phyloP scores from a whole-genome alignment of 2,888 invertebrate species.

The Drosophila gaucha region DNA sequence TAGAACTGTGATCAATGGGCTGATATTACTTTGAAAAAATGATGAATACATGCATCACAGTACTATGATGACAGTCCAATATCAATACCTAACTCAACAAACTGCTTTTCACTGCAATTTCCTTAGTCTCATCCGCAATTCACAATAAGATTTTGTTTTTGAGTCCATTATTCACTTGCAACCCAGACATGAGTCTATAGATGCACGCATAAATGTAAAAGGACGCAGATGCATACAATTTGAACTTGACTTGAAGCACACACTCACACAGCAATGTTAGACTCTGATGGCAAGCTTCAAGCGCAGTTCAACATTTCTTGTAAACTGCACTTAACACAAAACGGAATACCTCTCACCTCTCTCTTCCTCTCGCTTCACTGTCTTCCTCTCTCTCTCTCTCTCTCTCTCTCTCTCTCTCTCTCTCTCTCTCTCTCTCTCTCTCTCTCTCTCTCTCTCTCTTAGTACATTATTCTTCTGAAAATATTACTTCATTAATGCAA shows the following conservation, averaged over 20 bases:
- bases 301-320: constrained; percentile 17
- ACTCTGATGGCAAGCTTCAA: constrained; percentile 14
- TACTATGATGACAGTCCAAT: background rate
- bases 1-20: background rate
- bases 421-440: background rate
- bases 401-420: background rate
- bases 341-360: background rate
- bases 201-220: constrained; percentile 2
- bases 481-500: constrained; percentile 63
- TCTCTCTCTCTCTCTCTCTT: background rate
- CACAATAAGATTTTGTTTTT: background rate
- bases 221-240: constrained; percentile 23
- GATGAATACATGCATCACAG: background rate
- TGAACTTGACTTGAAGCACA: constrained; percentile 43
- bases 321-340: constrained; percentile 33
- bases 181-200: background rate
- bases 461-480: constrained; percentile 4
- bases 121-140: background rate
- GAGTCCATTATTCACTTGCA: constrained; percentile 21
- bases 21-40: background rate
- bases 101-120: background rate
- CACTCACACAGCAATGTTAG: background rate
- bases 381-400: no score
- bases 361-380: no score
- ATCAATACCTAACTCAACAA: background rate